phyloP scores from a whole-genome alignment of 2,888 invertebrate genomes.

The Crepidodera aurea region DNA sequence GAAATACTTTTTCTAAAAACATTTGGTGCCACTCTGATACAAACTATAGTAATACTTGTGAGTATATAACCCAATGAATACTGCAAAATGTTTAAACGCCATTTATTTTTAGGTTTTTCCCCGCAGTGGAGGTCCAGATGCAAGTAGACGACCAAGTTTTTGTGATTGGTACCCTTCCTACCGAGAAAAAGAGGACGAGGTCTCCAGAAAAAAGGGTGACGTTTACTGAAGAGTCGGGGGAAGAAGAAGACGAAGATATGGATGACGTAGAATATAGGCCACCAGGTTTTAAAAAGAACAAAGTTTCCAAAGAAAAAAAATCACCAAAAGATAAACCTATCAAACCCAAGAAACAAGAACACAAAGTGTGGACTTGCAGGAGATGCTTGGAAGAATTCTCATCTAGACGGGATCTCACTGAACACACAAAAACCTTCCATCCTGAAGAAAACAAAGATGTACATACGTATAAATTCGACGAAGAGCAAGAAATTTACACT shows the following conservation, averaged over 20 bases:
- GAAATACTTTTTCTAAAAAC: slow-evolving; percentile 13
- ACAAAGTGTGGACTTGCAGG: slow-evolving; percentile 51
- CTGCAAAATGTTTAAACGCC: background rate
- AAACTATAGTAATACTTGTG: slow-evolving; percentile 10
- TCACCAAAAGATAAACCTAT: slow-evolving; percentile 21
- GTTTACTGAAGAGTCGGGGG: slow-evolving; percentile 21
- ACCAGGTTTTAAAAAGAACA: slow-evolving; percentile 36
- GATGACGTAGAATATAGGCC: slow-evolving; percentile 39
- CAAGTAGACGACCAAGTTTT: slow-evolving; percentile 40
- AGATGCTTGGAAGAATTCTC: slow-evolving; percentile 51
- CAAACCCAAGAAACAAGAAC: slow-evolving; percentile 42
- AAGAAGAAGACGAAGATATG: slow-evolving; percentile 35
- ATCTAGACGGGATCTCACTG: slow-evolving; percentile 46
- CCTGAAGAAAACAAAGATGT: slow-evolving; percentile 46
- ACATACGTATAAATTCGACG: slow-evolving; percentile 52
- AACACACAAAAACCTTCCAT: slow-evolving; percentile 51
- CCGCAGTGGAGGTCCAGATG: slow-evolving; percentile 44
- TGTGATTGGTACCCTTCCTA: background rate
- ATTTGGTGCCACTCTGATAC: slow-evolving; percentile 15
- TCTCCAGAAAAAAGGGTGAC: slow-evolving; percentile 2
- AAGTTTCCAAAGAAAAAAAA: slow-evolving; percentile 31
- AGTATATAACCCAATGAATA: background rate
- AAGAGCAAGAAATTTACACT: slow-evolving; percentile 47
- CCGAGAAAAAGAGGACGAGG: background rate
- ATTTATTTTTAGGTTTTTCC: slow-evolving; percentile 44